A percentile compares a stretch with the other conserved stretches of the same genome.
Evolutionary conservation across 2,797 vertebrate species (phyloP).

Genomic region (Microchirus variegatus): DNA sequence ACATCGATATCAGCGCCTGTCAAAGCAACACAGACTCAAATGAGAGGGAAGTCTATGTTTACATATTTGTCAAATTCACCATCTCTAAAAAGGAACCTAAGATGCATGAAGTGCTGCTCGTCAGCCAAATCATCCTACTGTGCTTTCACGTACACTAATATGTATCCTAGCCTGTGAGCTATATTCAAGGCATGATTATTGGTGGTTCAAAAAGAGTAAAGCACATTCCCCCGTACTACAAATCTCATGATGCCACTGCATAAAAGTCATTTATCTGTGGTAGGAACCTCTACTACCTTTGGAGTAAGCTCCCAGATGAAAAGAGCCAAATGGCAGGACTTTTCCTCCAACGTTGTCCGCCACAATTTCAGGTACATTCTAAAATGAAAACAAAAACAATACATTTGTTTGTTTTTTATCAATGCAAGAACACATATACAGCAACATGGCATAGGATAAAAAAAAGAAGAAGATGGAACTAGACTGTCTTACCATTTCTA

Average conservation of each 20-base stretch:
- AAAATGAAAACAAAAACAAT: constrained; percentile 8
- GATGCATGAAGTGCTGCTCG: no score
- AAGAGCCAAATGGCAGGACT: constrained; percentile 93
- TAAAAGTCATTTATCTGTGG: not conserved
- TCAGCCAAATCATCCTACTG: no score
- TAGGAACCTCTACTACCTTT: constrained; percentile 83
- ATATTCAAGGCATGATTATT: no score
- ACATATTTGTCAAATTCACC: not conserved
- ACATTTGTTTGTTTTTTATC: not conserved
- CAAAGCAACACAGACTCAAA: constrained; percentile 2
- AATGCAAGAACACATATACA: not conserved
- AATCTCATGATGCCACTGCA: no score
- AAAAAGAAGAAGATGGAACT: no score
- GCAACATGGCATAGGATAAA: not conserved
- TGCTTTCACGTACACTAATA: no score
- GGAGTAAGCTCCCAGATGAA: constrained; percentile 89
- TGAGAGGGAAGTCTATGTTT: not conserved
- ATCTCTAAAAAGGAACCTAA: not conserved
- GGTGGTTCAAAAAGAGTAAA: no score
- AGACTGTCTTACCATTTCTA: constrained; percentile 82
- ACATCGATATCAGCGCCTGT: constrained; percentile 92
- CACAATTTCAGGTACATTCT: constrained; percentile 89
- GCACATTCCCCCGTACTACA: no score
- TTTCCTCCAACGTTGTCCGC: constrained; percentile 90
- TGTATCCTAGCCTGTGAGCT: no score